phyloP scores from a whole-genome alignment of 2,113 vertebrate genomes.

The Eulemur macaco region DNA sequence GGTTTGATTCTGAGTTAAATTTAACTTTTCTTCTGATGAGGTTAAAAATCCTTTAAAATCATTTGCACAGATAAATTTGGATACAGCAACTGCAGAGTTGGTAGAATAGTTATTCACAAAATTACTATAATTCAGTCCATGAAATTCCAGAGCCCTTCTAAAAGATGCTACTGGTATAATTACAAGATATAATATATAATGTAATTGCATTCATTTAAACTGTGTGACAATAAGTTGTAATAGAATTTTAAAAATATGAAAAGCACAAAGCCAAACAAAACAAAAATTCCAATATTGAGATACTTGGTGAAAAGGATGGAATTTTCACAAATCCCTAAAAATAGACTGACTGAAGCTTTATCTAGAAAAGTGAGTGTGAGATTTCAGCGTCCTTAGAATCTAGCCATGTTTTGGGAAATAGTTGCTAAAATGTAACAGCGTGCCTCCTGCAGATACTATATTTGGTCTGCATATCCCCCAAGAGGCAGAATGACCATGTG shows the following conservation, averaged over 20 bases:
- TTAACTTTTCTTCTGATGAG: conserved; percentile 7
- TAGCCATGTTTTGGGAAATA: conserved; percentile 59
- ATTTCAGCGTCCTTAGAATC: conserved; percentile 22
- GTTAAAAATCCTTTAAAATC: conserved; percentile 49
- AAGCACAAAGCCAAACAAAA: conserved; percentile 52
- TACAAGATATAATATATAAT: background rate
- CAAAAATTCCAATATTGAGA: conserved; percentile 22
- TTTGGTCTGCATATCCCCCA: conserved; percentile 44
- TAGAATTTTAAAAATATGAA: background rate
- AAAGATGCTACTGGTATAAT: background rate
- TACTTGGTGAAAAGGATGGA: background rate
- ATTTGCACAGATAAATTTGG: conserved; percentile 37
- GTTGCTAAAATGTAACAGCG: conserved; percentile 59
- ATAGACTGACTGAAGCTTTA: background rate
- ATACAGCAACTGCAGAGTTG: conserved; percentile 11
- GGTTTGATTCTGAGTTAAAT: background rate
- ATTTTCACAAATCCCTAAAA: conserved; percentile 45
- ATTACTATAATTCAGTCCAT: conserved; percentile 13
- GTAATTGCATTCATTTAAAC: background rate
- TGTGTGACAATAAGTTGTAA: background rate
- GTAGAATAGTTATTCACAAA: conserved; percentile 52
- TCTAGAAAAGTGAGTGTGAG: conserved; percentile 45
- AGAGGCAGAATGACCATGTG: conserved; percentile 59
- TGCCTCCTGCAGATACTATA: conserved; percentile 63
- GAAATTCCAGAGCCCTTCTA: conserved; percentile 56